phyloP scores from a whole-genome alignment of 1,140 invertebrate genomes.

The Drosophila arawakana region DNA sequence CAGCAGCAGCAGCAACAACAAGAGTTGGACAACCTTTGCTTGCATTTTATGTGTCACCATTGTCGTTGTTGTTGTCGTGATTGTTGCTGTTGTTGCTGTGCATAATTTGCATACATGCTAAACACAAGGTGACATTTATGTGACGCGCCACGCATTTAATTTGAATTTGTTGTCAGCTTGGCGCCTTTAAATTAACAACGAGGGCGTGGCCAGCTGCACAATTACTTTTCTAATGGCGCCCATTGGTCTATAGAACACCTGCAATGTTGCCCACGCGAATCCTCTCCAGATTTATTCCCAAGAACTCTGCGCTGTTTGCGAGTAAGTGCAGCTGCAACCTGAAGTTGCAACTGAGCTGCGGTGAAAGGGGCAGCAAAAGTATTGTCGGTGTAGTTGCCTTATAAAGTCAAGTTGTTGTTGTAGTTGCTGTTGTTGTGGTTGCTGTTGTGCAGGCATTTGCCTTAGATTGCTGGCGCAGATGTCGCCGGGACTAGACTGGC shows the following conservation, averaged over 20 bases:
- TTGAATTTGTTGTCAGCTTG: constrained; percentile 54
- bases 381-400: constrained; percentile 68
- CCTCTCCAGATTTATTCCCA: constrained; percentile 47
- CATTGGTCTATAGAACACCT: constrained; percentile 77
- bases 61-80: constrained; percentile 33
- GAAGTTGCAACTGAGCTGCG: not conserved
- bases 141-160: constrained; percentile 55
- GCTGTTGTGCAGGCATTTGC: constrained; percentile 36
- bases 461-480: constrained; percentile 70
- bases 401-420: constrained; percentile 55
- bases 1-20: constrained; percentile 8
- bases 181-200: constrained; percentile 64
- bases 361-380: not conserved
- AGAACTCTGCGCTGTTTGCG: constrained; percentile 48
- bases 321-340: constrained; percentile 40
- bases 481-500: constrained; percentile 49
- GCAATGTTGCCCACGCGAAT: constrained; percentile 59
- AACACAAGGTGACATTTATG: constrained; percentile 51
- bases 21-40: constrained; percentile 65
- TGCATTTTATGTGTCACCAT: constrained; percentile 76
- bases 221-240: constrained; percentile 63
- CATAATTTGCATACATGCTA: constrained; percentile 55
- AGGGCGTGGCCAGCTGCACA: constrained; percentile 53
- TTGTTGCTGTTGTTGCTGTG: constrained; percentile 24
- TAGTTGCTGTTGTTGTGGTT: constrained; percentile 2